Evolutionary conservation across 2,888 invertebrate genomes (phyloP).

Genomic region (Eremobia ochroleuca): DNA sequence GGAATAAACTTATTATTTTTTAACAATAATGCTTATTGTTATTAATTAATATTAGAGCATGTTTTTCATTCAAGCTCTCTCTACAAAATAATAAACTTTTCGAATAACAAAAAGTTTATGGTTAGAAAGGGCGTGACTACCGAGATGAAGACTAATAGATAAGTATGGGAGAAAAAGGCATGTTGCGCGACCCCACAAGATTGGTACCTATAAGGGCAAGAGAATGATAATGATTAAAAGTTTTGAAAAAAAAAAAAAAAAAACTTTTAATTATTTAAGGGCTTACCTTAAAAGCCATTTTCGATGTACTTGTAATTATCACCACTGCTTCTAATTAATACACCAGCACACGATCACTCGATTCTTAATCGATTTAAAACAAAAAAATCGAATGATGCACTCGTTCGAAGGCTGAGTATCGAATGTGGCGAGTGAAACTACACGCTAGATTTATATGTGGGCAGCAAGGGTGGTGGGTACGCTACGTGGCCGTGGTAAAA

Average conservation of each 20-base stretch:
- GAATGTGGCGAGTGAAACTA: slow-evolving; percentile 82
- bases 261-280: not conserved
- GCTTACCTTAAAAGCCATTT: slow-evolving; percentile 84
- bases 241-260: not conserved
- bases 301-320: slow-evolving; percentile 60
- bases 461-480: slow-evolving; percentile 67
- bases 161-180: too few species aligned
- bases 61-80: not conserved
- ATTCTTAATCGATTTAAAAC: slow-evolving; percentile 45
- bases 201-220: too few species aligned
- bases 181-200: too few species aligned
- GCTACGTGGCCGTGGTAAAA: slow-evolving; percentile 26
- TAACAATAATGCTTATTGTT: not conserved
- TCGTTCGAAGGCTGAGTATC: slow-evolving; percentile 73
- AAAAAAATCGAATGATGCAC: slow-evolving; percentile 68
- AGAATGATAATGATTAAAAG: too few species aligned
- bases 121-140: too few species aligned
- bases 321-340: slow-evolving; percentile 66
- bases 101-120: too few species aligned
- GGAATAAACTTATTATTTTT: not conserved
- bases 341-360: slow-evolving; percentile 69
- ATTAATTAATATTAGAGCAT: not conserved
- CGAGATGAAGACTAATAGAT: too few species aligned
- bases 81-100: not conserved
- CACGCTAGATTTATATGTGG: slow-evolving; percentile 79